Evolutionary conservation across 2,797 vertebrate genomes (phyloP).

Genomic region (Tachyglossus aculeatus): DNA sequence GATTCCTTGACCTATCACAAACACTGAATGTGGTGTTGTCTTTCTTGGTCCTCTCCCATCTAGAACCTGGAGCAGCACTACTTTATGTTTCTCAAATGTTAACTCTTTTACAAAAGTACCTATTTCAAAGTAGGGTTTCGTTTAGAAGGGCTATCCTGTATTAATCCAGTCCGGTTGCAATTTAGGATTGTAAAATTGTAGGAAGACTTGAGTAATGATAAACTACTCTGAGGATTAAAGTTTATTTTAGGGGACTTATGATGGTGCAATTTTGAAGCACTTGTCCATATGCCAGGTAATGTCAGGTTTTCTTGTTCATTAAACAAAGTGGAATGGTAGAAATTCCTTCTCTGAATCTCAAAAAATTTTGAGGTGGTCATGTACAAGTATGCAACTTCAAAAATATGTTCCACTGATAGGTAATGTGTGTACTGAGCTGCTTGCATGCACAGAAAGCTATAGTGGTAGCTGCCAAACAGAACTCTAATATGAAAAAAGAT

Average conservation of each 20-base stretch:
- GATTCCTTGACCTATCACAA: no score
- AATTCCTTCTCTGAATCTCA: slow-evolving; percentile 68
- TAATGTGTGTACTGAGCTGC: slow-evolving; percentile 75
- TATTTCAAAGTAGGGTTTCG: background rate
- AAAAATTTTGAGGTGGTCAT: slow-evolving; percentile 70
- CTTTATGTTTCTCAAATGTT: background rate
- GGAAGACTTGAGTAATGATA: slow-evolving; percentile 59
- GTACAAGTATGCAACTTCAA: slow-evolving; percentile 73
- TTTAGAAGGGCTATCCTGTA: background rate
- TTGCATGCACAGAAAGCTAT: slow-evolving; percentile 71
- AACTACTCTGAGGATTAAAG: slow-evolving; percentile 52
- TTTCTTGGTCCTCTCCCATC: no score
- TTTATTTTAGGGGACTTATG: slow-evolving; percentile 64
- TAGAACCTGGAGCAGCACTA: no score
- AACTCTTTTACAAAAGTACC: background rate
- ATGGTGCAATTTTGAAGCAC: slow-evolving; percentile 66
- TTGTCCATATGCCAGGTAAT: slow-evolving; percentile 63
- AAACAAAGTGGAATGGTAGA: slow-evolving; percentile 58
- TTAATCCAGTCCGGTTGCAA: slow-evolving; percentile 33
- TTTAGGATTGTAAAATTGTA: slow-evolving; percentile 26
- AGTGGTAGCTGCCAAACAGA: slow-evolving; percentile 69
- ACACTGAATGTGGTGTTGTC: no score
- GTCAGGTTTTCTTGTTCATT: slow-evolving; percentile 54
- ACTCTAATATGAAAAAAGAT: slow-evolving; percentile 71
- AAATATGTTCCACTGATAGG: slow-evolving; percentile 79